A percentile compares a stretch with the other conserved stretches of the same genome.
These are phyloP conservation scores for Ceratina japonica DNA, from an alignment of 1,140 invertebrate genomes.

Conservation along the genomic window DNA sequence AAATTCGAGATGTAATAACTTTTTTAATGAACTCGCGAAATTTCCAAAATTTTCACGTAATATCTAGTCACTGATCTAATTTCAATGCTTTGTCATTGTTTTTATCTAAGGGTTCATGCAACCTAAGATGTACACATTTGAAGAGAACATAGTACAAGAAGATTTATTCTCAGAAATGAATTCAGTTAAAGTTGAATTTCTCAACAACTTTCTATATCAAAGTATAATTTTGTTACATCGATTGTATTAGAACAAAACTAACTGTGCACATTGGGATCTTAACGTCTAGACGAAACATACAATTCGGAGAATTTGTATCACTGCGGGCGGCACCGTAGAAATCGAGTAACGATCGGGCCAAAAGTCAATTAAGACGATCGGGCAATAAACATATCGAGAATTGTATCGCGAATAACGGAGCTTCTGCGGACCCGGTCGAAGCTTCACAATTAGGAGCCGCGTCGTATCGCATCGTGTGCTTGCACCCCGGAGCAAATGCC, in stretches of 20 bases:
- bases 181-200: not conserved
- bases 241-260: not conserved
- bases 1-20: too few species aligned
- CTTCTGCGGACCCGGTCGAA: not conserved
- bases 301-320: slow-evolving; percentile 17
- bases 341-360: slow-evolving; percentile 9
- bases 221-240: not conserved
- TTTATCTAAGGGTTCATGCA: too few species aligned
- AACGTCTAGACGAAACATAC: slow-evolving; percentile 5
- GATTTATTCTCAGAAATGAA: not conserved
- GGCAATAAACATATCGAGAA: slow-evolving; percentile 36
- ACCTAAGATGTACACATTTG: too few species aligned
- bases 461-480: slow-evolving; percentile 13
- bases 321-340: not conserved
- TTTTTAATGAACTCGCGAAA: too few species aligned
- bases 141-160: too few species aligned
- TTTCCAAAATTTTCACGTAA: too few species aligned
- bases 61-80: too few species aligned
- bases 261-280: not conserved
- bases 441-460: slow-evolving; percentile 30
- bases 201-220: not conserved
- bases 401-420: slow-evolving; percentile 22
- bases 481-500: slow-evolving; percentile 4
- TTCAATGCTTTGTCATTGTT: too few species aligned
- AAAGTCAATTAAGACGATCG: slow-evolving; percentile 35